Base-by-base conservation (phyloP, 92 coral and sea anemone species). In the Palythoa heliodiscus region DNA sequence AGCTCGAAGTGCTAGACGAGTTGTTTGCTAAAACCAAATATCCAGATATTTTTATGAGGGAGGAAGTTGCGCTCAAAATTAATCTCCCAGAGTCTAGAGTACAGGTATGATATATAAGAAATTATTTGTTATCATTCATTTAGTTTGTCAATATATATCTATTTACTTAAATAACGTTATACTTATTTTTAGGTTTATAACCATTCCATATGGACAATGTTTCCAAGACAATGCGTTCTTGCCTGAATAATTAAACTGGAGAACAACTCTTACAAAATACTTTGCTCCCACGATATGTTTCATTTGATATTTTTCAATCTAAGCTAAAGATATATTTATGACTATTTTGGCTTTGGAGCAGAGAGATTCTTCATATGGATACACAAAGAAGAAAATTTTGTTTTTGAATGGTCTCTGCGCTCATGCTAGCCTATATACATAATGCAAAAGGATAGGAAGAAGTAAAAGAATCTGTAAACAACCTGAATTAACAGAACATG, bases 31-130 rank as follows among this genome's bases (percentile, higher is more conserved):
- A 97, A 69, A 97, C 99, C 17, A 93, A 95, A 61, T 97, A 97
- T 83, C 99, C 99, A 25, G 99, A 97, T 74, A 97, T 97, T 52
- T 97, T 95, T 75, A 97, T 97, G 99, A 93, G 99, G 54, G 99
- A 97, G 82, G 99, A 97, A 75, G 98, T 97, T 3, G 99, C 99
- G 17, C 92, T 95, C 87, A 97, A 97, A 83, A 97, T 97, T 7
- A 94, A 86, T 73, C 95, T 97, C 5, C 98, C 99, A 10, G 99
- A 97, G 74, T 94, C 98, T 1, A 89, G 99, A 87, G 99, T 97
- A n/a, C 99, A 97, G 97, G 99, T 97, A 90, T 66, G 38, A 12
- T 11, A 39, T 61, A 47, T 16, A 10, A 43, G 47, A 20, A 7
- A n/a, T 43, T 9, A 19, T 43, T 43, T 43, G 9, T 43, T 43